Conservation (phyloP, 2,113 vertebrate species). For the Hippocampus guttulatus region DNA sequence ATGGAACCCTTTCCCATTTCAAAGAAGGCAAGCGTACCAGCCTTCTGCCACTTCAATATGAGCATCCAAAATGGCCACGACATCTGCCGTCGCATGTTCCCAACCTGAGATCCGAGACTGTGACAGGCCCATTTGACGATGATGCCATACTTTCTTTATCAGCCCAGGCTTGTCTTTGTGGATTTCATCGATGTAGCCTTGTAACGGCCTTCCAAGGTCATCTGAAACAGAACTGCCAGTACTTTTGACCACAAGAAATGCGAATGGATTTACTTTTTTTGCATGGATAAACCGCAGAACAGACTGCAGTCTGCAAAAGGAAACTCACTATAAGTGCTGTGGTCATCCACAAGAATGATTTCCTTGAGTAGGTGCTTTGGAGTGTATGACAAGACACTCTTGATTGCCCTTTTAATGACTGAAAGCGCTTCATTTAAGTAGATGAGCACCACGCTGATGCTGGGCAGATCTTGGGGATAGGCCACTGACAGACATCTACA, state of each 20-base stretch:
- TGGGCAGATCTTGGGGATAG: constrained; percentile 69
- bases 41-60: constrained; percentile 71
- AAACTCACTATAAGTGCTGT: constrained; percentile 70
- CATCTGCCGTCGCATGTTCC: constrained; percentile 65
- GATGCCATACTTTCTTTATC: constrained; percentile 59
- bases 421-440: constrained; percentile 76
- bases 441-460: constrained; percentile 72
- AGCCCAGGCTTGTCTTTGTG: constrained; percentile 47
- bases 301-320: neutral
- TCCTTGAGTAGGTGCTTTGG: constrained; percentile 71
- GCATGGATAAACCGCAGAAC: neutral
- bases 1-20: neutral
- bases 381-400: constrained; percentile 69
- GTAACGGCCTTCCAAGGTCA: constrained; percentile 43
- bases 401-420: constrained; percentile 68
- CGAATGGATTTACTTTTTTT: neutral
- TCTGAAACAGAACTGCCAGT: constrained; percentile 36
- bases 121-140: constrained; percentile 62
- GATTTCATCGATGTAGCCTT: constrained; percentile 35
- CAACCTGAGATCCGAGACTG: constrained; percentile 66
- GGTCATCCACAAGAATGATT: constrained; percentile 77
- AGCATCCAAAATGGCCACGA: constrained; percentile 75
- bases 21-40: constrained; percentile 24
- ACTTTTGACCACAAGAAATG: neutral
- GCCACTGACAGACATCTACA: constrained; percentile 64